Conservation (phyloP, 35 echinoderm and acorn worm species). For the Stichopus chloronotus region DNA sequence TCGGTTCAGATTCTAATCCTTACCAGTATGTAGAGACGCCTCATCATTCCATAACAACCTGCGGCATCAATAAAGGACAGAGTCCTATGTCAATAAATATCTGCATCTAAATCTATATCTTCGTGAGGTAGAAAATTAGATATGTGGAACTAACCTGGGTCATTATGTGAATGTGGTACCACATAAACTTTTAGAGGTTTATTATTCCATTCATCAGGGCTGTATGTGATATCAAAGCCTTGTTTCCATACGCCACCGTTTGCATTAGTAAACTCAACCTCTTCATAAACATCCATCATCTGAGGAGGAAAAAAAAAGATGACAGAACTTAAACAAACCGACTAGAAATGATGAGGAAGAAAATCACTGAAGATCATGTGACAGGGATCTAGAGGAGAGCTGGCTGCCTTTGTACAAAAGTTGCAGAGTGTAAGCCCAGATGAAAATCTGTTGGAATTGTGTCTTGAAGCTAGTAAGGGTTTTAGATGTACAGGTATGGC, state of each 20-base stretch:
- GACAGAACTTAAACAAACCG: background rate
- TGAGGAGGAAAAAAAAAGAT: slow-evolving; percentile 52
- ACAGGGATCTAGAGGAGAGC: background rate
- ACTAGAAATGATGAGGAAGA: background rate
- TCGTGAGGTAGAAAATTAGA: no score
- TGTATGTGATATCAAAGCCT: slow-evolving; percentile 94
- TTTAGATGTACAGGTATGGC: no score
- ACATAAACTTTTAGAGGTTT: slow-evolving; percentile 87
- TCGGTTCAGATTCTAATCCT: no score
- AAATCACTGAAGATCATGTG: background rate
- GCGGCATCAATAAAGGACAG: no score
- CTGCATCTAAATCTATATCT: no score
- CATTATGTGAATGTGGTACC: slow-evolving; percentile 97
- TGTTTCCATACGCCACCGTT: slow-evolving; percentile 98
- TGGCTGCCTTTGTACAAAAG: background rate
- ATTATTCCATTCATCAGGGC: slow-evolving; percentile 78
- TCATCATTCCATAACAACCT: no score
- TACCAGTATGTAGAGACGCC: no score
- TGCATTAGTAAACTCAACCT: slow-evolving; percentile 82
- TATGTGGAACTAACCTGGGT: slow-evolving; percentile 77
- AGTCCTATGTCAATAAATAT: no score
- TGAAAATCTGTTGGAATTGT: no score
- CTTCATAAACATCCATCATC: slow-evolving; percentile 96
- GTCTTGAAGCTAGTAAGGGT: no score
- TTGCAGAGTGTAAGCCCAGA: background rate